Evolutionary conservation across 2,888 invertebrate species (phyloP), one percentile per base, ranked within the genome.

Genomic region (Magallana nippona): DNA sequence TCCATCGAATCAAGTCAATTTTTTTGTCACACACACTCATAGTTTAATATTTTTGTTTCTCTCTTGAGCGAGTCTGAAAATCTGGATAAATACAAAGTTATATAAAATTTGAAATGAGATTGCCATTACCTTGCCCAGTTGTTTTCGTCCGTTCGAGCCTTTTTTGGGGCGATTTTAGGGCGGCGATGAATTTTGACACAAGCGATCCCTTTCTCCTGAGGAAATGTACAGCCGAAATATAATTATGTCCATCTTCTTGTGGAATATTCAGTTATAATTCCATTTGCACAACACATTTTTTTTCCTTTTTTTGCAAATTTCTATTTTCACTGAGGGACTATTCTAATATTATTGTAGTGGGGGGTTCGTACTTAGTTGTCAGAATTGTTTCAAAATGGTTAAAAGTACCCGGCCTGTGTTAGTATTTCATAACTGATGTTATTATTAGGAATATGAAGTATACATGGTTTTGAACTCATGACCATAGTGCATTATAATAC

Each of bases 271-370:
- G 27, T 27, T 32, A 32, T 71, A 32, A 71, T 71, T 71, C 71
- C 71, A 71, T 1, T 71, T 27, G 71, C 71, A 71, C 71, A 27
- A 22, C 71, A 71, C 27, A 15, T 71, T 71, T 13, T 71, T 15
- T 13, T 71, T 62, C 60, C 8, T 19, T 60, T 60, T 60, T 27
- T 71, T 27, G 2, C 10, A 63, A 63, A 27, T 27, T 71, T 71
- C 44, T 44, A 44, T 15, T 71, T 27, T 71, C 71, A 71, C 71
- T 27, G 71, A 22, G 71, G 71, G 19, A 71, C 71, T 71, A 32
- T 27, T 19, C 71, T 22, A 71, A 71, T 27, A 71, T 71, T 71
- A 71, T 71, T 71, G 71, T 71, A 71, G 71, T 71, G 71, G 71
- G 71, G 60, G 71, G 15, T 13, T 11, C 15, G 11, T 27, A 13